These are phyloP conservation scores for Anguilla megastoma DNA, from an alignment of 2,797 vertebrate species.

Conservation along the genomic window DNA sequence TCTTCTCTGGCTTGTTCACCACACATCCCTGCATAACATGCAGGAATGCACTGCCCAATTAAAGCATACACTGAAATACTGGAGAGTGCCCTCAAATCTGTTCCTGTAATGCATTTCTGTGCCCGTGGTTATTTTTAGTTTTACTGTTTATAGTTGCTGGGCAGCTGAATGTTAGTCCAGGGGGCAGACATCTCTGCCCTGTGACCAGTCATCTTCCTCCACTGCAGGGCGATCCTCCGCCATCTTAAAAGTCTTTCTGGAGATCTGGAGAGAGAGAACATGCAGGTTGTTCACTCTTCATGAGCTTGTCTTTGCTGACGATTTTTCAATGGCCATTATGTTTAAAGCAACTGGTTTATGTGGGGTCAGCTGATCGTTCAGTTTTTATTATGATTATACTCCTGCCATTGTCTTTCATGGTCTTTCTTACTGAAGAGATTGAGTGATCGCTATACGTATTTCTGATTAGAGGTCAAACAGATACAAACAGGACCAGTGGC, in stretches of 20 bases:
- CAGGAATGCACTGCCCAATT: neutral
- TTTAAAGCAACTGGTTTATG: neutral
- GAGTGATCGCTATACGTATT: neutral
- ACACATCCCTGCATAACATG: neutral
- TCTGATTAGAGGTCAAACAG: neutral
- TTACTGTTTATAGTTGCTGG: neutral
- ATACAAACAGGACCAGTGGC: neutral
- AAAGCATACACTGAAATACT: neutral
- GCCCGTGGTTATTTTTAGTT: neutral
- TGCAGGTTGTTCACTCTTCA: neutral
- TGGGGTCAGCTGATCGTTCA: neutral
- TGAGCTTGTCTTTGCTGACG: neutral
- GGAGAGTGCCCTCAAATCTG: neutral
- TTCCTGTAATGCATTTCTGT: neutral
- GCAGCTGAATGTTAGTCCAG: neutral
- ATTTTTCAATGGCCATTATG: neutral
- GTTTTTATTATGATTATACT: neutral
- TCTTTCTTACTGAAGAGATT: neutral
- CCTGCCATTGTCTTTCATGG: neutral
- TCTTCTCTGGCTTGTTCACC: neutral
- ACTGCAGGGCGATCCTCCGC: neutral
- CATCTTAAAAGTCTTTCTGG: constrained; percentile 71
- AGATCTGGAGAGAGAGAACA: constrained; percentile 63
- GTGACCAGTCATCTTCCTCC: neutral
- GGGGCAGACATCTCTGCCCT: neutral